Conservation (phyloP, 2,888 invertebrate genomes). For the Pristionchus fissidentatus region DNA sequence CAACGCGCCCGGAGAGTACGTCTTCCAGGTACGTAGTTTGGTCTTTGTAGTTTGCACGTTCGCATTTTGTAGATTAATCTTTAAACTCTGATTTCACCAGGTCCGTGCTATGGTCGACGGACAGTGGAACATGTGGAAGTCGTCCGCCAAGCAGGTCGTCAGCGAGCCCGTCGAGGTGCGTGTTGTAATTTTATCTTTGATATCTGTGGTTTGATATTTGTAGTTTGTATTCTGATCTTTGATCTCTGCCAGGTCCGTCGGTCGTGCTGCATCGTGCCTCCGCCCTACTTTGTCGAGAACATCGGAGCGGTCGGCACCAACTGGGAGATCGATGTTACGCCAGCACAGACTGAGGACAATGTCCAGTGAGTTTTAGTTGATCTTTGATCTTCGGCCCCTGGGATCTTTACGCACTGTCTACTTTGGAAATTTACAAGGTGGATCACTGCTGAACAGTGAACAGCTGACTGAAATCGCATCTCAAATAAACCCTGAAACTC, state of each 20-base stretch:
- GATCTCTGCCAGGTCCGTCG: slow-evolving; percentile 51
- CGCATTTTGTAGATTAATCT: neutral
- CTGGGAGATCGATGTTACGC: slow-evolving; percentile 71
- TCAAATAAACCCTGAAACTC: neutral
- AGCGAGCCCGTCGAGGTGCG: slow-evolving; percentile 66
- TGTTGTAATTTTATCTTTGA: neutral
- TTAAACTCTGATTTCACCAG: slow-evolving; percentile 50
- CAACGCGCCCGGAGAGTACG: slow-evolving; percentile 68
- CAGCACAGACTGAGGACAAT: slow-evolving; percentile 73
- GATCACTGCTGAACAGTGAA: neutral
- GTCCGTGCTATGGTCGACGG: slow-evolving; percentile 73
- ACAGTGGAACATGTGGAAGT: slow-evolving; percentile 75
- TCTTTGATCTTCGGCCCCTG: no score
- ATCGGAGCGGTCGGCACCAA: slow-evolving; percentile 71
- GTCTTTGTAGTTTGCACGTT: neutral
- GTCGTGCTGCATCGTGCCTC: slow-evolving; percentile 75
- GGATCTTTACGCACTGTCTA: neutral
- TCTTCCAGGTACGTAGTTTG: slow-evolving; percentile 69
- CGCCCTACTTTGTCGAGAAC: slow-evolving; percentile 73
- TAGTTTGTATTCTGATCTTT: neutral
- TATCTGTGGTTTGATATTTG: neutral
- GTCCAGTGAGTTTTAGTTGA: slow-evolving; percentile 64
- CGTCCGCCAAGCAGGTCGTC: slow-evolving; percentile 68
- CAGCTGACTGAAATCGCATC: neutral
- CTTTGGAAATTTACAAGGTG: neutral